Percentiles rank a stretch among this genome's conserved stretches.
Evolutionary conservation across 2,888 invertebrate species (phyloP).

Genomic region (Dasysyrphus albostriatus): DNA sequence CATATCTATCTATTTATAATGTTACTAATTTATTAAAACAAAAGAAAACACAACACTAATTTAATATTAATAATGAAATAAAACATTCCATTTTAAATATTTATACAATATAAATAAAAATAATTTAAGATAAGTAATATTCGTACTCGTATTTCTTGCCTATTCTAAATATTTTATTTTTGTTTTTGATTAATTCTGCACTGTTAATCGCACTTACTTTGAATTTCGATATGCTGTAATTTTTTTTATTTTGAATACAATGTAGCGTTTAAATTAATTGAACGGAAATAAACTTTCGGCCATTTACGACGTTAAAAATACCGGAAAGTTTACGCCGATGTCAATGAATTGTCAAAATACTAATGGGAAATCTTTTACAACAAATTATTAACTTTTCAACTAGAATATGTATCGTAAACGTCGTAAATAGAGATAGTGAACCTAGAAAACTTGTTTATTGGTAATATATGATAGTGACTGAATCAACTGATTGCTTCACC

Average conservation of each 20-base stretch:
- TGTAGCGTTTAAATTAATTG: too few species aligned
- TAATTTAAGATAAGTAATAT: conserved; percentile 17
- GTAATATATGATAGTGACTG: too few species aligned
- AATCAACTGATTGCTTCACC: too few species aligned
- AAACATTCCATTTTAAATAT: conserved; percentile 71
- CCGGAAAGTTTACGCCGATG: too few species aligned
- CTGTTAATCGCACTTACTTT: not conserved
- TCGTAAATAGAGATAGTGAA: too few species aligned
- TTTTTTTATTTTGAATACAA: not conserved
- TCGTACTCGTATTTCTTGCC: conserved; percentile 14
- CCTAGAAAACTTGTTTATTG: too few species aligned
- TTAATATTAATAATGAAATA: conserved; percentile 43
- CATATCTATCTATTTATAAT: conserved; percentile 70
- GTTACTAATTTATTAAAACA: conserved; percentile 63
- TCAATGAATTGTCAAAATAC: too few species aligned
- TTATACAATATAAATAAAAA: conserved; percentile 46
- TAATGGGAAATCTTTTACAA: too few species aligned
- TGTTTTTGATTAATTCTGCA: not conserved
- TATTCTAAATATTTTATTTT: not conserved
- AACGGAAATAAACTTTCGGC: too few species aligned
- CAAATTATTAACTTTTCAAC: too few species aligned
- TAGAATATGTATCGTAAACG: too few species aligned
- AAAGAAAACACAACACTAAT: not conserved
- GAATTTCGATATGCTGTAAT: not conserved
- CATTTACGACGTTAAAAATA: too few species aligned